These are phyloP conservation scores for Corythornis vintsioides DNA, from an alignment of 2,113 vertebrate genomes.

Conservation along the genomic window DNA sequence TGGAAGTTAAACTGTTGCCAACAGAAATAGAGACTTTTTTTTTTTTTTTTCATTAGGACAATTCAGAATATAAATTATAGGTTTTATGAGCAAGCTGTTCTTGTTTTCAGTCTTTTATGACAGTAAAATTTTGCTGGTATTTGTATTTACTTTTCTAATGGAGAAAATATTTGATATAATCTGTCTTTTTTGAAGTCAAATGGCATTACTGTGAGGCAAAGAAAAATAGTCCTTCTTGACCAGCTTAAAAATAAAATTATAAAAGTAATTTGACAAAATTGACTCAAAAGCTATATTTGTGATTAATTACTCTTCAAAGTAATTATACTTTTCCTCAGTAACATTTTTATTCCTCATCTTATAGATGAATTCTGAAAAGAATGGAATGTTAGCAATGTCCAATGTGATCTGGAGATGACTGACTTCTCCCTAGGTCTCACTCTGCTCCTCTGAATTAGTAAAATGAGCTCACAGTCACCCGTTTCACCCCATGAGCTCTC, in stretches of 20 bases:
- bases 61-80: background rate
- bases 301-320: background rate
- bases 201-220: background rate
- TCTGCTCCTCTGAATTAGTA: background rate
- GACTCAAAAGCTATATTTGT: background rate
- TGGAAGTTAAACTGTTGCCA: background rate
- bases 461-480: background rate
- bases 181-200: background rate
- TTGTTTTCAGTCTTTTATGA: background rate
- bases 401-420: background rate
- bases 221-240: background rate
- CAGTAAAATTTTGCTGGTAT: background rate
- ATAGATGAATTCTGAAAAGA: background rate
- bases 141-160: background rate
- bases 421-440: background rate
- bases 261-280: background rate
- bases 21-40: background rate
- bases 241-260: background rate
- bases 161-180: background rate
- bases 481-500: background rate
- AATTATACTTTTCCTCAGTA: background rate
- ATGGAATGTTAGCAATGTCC: background rate
- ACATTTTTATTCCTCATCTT: background rate
- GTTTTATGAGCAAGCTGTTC: background rate
- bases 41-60: background rate